A percentile compares a stretch with the other conserved stretches of the same genome.
Conservation (phyloP, 2,888 invertebrate species). For the Euphydryas editha region DNA sequence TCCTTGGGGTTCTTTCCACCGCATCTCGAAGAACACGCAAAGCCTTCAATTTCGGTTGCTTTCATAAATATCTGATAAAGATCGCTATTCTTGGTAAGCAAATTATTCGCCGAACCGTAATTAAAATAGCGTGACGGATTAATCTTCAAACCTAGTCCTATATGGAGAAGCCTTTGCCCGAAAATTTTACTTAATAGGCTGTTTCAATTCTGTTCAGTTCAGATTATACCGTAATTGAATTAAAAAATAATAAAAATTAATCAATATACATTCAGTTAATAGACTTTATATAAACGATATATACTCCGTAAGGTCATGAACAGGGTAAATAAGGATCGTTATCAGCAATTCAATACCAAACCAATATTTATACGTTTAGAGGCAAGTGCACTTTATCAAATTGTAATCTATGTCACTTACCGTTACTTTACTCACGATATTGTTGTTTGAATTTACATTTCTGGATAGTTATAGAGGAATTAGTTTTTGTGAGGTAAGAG, state of each 20-base stretch:
- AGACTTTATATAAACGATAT: background rate
- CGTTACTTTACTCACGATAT: background rate
- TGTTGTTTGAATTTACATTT: background rate
- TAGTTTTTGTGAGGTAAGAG: background rate
- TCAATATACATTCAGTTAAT: background rate
- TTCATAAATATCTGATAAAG: too few relatives aligned
- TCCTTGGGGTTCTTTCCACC: too few relatives aligned
- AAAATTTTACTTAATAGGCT: too few relatives aligned
- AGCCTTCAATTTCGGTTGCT: too few relatives aligned
- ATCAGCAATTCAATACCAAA: slow-evolving; percentile 22
- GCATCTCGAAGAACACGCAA: too few relatives aligned
- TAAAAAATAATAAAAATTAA: background rate
- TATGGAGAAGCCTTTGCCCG: too few relatives aligned
- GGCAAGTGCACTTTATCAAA: slow-evolving; percentile 20
- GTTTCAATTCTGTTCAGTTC: too few relatives aligned
- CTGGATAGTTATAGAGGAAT: background rate
- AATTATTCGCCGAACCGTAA: too few relatives aligned
- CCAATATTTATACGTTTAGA: slow-evolving; percentile 28
- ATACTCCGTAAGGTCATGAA: slow-evolving; percentile 18
- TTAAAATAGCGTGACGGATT: too few relatives aligned
- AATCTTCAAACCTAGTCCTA: too few relatives aligned
- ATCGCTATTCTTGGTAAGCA: too few relatives aligned
- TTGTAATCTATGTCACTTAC: slow-evolving; percentile 6
- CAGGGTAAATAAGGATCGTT: slow-evolving; percentile 21
- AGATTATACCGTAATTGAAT: too few relatives aligned